Percentiles rank a stretch among this genome's conserved stretches.
Conservation (phyloP, 2,888 invertebrate genomes). For the Augochlorella aurata region DNA sequence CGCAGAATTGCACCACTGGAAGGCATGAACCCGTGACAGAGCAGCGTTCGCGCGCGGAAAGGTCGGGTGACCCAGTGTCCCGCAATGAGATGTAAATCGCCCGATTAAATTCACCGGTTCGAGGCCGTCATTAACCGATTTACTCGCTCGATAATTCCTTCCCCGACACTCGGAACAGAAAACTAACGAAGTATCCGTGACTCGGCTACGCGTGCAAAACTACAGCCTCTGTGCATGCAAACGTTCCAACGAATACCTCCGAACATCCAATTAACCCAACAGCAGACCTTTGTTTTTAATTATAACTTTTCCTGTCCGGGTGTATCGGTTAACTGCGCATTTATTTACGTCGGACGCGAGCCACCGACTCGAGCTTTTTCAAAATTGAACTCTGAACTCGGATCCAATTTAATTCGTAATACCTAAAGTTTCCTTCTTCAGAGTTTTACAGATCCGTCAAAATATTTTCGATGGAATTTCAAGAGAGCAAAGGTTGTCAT, state of each 20-base stretch:
- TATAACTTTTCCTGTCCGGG: too few species aligned
- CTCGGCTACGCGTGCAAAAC: neutral
- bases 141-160: neutral
- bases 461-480: too few species aligned
- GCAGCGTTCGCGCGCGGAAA: neutral
- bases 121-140: neutral
- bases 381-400: too few species aligned
- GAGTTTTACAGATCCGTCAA: too few species aligned
- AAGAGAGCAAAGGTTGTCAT: too few species aligned
- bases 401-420: too few species aligned
- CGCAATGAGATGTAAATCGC: neutral
- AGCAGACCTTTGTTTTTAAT: too few species aligned
- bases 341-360: too few species aligned
- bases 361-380: too few species aligned
- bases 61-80: neutral
- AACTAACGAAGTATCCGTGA: neutral
- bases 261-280: too few species aligned
- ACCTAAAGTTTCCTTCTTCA: too few species aligned
- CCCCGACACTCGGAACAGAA: neutral
- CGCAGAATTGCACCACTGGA: constrained; percentile 3
- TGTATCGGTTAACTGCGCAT: too few species aligned
- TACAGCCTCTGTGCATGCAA: neutral
- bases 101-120: constrained; percentile 5
- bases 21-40: neutral
- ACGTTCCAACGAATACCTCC: neutral